Evolutionary conservation across 2,113 vertebrate genomes (phyloP).

Genomic region (Callipepla californica): DNA sequence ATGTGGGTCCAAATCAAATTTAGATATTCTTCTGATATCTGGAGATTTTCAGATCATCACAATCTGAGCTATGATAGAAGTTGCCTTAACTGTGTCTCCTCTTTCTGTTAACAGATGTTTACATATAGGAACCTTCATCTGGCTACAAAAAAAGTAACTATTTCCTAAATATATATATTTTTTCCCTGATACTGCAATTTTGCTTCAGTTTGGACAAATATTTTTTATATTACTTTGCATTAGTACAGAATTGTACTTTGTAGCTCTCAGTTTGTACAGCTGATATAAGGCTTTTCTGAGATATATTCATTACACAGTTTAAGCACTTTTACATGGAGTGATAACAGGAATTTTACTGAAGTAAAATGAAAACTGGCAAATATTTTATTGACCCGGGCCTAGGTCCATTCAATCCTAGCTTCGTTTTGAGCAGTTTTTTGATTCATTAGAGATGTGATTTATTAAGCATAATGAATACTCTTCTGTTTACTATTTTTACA

Average conservation of each 20-base stretch:
- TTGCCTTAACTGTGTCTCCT: background rate
- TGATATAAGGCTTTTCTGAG: background rate
- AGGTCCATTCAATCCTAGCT: background rate
- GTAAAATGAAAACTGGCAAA: background rate
- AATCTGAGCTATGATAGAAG: background rate
- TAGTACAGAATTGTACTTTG: background rate
- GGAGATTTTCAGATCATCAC: background rate
- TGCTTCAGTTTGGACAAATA: background rate
- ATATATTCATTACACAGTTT: background rate
- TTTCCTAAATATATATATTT: background rate
- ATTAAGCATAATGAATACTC: background rate
- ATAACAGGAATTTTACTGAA: background rate
- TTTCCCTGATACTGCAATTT: background rate
- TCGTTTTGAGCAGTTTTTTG: background rate
- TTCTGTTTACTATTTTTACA: background rate
- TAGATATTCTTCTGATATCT: rapidly evolving
- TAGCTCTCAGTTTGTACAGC: background rate
- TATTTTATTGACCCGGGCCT: background rate
- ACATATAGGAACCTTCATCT: background rate
- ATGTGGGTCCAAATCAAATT: background rate
- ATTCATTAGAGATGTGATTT: background rate
- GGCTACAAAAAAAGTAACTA: background rate
- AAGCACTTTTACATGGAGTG: background rate
- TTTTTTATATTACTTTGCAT: background rate
- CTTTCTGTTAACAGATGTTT: background rate